Evolutionary conservation across 2,113 vertebrate genomes (phyloP).

Genomic region (Poicephalus meyeri): DNA sequence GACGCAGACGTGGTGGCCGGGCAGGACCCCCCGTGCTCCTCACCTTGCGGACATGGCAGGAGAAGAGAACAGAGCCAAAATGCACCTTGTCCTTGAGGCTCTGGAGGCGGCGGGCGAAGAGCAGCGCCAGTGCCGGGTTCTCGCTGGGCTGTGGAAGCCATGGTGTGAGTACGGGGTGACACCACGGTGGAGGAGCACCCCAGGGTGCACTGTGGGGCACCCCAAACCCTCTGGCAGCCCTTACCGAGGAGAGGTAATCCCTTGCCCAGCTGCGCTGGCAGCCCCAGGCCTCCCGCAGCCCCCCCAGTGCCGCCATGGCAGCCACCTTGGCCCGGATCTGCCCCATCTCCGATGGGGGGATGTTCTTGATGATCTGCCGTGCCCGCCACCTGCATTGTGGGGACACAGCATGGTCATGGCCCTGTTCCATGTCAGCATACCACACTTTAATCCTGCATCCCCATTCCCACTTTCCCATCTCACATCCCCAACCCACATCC

Average conservation of each 20-base stretch:
- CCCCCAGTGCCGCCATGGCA: constrained; percentile 77
- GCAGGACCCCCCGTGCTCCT: neutral
- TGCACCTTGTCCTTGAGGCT: constrained; percentile 81
- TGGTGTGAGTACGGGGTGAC: fast-evolving
- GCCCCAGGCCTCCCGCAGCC: constrained; percentile 85
- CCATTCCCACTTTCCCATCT: neutral
- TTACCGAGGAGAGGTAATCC: constrained; percentile 88
- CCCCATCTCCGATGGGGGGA: constrained; percentile 88
- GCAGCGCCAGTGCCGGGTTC: constrained; percentile 74
- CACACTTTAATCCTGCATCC: neutral
- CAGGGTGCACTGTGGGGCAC: fast-evolving
- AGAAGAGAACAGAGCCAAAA: constrained; percentile 84
- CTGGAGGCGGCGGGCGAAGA: constrained; percentile 77
- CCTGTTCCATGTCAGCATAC: neutral
- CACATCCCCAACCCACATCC: neutral
- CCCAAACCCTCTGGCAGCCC: neutral
- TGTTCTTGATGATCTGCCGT: constrained; percentile 89
- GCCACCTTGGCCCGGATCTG: constrained; percentile 92
- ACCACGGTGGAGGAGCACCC: neutral
- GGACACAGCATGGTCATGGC: neutral
- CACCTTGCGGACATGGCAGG: constrained; percentile 89
- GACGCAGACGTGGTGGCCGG: fast-evolving
- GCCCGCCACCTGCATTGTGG: constrained; percentile 87
- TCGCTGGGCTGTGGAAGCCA: constrained; percentile 72
- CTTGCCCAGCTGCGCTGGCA: constrained; percentile 79